Base-by-base conservation (phyloP, 2,888 invertebrate genomes). In the Orgyia antiqua region DNA sequence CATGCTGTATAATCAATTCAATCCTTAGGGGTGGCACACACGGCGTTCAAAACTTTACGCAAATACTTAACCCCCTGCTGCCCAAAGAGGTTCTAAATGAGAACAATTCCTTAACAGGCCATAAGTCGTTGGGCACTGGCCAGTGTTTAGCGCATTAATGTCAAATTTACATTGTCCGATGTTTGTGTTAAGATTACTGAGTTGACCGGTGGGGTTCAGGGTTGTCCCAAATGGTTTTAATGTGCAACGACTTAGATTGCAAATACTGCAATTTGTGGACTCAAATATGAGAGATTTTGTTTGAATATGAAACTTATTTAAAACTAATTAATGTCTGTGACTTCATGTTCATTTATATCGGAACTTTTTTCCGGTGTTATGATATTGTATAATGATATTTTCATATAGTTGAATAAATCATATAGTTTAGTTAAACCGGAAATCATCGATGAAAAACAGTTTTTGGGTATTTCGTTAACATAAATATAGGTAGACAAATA, bases 51-150 rank as follows among this genome's bases (percentile, higher is more conserved):
- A 74, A 74, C 66, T 74, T 72, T 70, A 74, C 67, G 69, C 73
- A 77, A 75, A 75, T 71, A 75, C 21, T 13, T 41, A 33, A 19
- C 27, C 45, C 35, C 39, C 37, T 31, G 33, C 39, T 37, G 33
- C 27, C 41, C 37, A 40, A 23, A 24, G 24, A 44, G 46, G 59
- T 67, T 68, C 68, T 65, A 61, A 64, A 61, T 56, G 65, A 69
- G 72, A 79, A 80, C 79, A 76, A 80, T 82, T 79, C 76, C 79
- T 79, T 82, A 80, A 82, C 79, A 76, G 79, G 64, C 73, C 69
- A 77, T 78, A 78, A 79, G 76, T 77, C 59, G 28, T 21, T 31
- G 31, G 71, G 68, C 61, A 60, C 68, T 66, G 70, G 47, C 68
- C 63, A 60, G 70, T 64, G 63, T 65, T 64, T 71, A 61, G 48